Conservation (phyloP, 92 coral and sea anemone genomes). For the Isaurus tuberculatus region DNA sequence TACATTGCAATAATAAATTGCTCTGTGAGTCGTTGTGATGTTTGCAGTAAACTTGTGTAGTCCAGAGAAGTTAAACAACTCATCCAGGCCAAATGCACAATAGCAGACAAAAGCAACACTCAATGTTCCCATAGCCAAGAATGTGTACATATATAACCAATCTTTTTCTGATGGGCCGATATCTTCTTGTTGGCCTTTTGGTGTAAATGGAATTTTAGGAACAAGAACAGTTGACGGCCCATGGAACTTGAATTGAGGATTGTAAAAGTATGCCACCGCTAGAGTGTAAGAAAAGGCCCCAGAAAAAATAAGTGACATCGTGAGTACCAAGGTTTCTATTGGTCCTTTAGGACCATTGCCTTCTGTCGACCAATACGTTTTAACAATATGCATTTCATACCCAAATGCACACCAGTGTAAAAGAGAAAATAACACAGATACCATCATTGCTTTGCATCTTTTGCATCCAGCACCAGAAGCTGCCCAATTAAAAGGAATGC, state of each 20-base stretch:
- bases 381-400: conserved; percentile 52
- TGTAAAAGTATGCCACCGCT: conserved; percentile 63
- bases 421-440: conserved; percentile 37
- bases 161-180: conserved; percentile 51
- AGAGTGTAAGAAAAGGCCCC: conserved; percentile 65
- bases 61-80: conserved; percentile 62
- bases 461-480: conserved; percentile 10
- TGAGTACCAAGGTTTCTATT: conserved; percentile 58
- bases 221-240: conserved; percentile 56
- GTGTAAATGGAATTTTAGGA: conserved; percentile 62
- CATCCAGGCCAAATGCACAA: conserved; percentile 54
- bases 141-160: conserved; percentile 56
- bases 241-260: conserved; percentile 43
- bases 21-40: conserved; percentile 41
- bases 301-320: conserved; percentile 51
- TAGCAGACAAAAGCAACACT: conserved; percentile 46
- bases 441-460: conserved; percentile 16
- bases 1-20: conserved; percentile 48
- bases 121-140: conserved; percentile 54
- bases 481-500: conserved; percentile 60
- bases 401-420: conserved; percentile 66
- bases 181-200: conserved; percentile 59
- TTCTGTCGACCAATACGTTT: conserved; percentile 45
- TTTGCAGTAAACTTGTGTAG: conserved; percentile 60
- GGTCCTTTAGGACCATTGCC: conserved; percentile 51